These are phyloP conservation scores for Natator depressus DNA, from an alignment of 2,113 vertebrate genomes.

Conservation along the genomic window DNA sequence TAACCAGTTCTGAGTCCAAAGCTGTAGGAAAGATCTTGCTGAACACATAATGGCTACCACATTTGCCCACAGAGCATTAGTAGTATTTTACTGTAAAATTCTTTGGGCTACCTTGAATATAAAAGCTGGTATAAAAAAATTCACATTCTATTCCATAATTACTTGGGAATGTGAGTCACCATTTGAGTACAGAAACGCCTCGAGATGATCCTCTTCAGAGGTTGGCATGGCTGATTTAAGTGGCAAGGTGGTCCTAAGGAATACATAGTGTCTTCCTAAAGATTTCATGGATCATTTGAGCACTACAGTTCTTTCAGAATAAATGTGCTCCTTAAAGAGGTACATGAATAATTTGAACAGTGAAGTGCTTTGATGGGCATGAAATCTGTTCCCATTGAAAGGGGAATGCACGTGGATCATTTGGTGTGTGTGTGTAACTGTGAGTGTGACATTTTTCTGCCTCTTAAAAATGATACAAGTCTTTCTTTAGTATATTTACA, in stretches of 20 bases:
- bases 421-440: not conserved
- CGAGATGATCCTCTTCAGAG: not conserved
- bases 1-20: not conserved
- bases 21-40: not conserved
- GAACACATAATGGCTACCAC: not conserved
- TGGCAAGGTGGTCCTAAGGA: not conserved
- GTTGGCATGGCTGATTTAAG: not conserved
- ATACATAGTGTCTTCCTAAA: not conserved
- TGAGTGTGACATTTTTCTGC: not conserved
- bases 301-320: not conserved
- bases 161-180: not conserved
- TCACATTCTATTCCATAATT: not conserved
- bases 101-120: not conserved
- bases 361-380: slow-evolving; percentile 4
- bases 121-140: not conserved
- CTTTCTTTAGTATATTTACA: not conserved
- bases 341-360: not conserved
- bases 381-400: slow-evolving; percentile 24
- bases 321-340: not conserved
- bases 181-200: not conserved
- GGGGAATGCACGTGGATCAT: not conserved
- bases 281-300: not conserved
- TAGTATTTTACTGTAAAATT: not conserved
- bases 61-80: not conserved
- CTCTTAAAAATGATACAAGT: not conserved